phyloP scores from a whole-genome alignment of 2,113 vertebrate species.

The Cathartes aura region DNA sequence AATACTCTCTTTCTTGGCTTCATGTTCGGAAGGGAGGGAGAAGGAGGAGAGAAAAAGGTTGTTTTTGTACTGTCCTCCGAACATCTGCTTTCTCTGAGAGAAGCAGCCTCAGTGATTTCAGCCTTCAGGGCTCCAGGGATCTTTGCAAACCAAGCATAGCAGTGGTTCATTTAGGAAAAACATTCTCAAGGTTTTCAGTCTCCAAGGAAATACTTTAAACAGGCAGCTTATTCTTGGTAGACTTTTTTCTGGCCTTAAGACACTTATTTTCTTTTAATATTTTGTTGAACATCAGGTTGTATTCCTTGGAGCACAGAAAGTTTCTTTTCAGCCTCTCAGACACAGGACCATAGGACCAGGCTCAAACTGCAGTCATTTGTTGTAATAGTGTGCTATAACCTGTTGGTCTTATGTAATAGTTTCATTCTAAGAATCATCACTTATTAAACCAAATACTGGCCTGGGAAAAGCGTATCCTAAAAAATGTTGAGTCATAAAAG shows the following conservation, averaged over 20 bases:
- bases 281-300: slow-evolving; percentile 57
- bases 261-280: slow-evolving; percentile 64
- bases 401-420: background rate
- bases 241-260: slow-evolving; percentile 47
- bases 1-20: background rate
- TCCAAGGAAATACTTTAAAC: slow-evolving; percentile 57
- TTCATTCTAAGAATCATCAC: background rate
- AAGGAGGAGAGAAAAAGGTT: slow-evolving; percentile 16
- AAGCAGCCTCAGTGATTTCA: slow-evolving; percentile 56
- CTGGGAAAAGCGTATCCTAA: background rate
- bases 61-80: slow-evolving; percentile 42
- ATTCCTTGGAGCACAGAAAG: slow-evolving; percentile 45
- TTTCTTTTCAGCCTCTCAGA: slow-evolving; percentile 24
- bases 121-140: slow-evolving; percentile 59
- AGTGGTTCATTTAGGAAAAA: slow-evolving; percentile 64
- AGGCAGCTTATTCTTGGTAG: slow-evolving; percentile 49
- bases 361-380: slow-evolving; percentile 14
- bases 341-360: background rate
- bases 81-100: slow-evolving; percentile 67
- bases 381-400: background rate
- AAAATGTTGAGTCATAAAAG: background rate
- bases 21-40: background rate
- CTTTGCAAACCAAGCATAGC: slow-evolving; percentile 72
- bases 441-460: background rate
- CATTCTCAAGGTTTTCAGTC: slow-evolving; percentile 60